phyloP scores from a whole-genome alignment of 2,113 vertebrate genomes.

The Mirza zaza region DNA sequence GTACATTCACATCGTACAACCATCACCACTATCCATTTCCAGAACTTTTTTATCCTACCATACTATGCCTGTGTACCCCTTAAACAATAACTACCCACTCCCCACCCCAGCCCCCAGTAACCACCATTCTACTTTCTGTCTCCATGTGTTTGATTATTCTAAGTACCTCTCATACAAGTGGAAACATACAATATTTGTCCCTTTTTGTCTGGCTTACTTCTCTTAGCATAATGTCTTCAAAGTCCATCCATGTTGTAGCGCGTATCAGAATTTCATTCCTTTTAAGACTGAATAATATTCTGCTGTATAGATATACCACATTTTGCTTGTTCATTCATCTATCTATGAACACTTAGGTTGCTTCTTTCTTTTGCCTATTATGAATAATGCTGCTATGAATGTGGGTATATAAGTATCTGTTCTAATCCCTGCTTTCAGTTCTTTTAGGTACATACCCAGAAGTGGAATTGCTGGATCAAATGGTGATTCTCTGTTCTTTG shows the following conservation, averaged over 20 bases:
- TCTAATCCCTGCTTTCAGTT: not conserved
- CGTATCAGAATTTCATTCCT: no score
- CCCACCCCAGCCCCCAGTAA: no score
- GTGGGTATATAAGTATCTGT: no score
- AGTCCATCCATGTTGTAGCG: no score
- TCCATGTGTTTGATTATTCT: not conserved
- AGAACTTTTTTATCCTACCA: not conserved
- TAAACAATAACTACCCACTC: not conserved
- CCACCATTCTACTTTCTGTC: no score
- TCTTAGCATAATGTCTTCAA: not conserved
- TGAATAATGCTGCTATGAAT: not conserved
- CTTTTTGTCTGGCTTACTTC: not conserved
- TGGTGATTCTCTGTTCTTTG: not conserved
- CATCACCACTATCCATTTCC: no score
- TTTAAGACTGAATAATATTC: no score
- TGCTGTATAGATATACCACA: no score
- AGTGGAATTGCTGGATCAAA: not conserved
- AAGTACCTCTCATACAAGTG: not conserved
- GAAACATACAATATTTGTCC: not conserved
- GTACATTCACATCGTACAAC: no score
- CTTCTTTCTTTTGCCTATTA: not conserved
- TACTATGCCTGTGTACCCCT: not conserved
- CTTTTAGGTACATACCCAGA: not conserved
- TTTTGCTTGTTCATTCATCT: no score
- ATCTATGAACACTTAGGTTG: not conserved